Conservation (phyloP, 1,140 invertebrate genomes). For the Luehdorfia chinensis region DNA sequence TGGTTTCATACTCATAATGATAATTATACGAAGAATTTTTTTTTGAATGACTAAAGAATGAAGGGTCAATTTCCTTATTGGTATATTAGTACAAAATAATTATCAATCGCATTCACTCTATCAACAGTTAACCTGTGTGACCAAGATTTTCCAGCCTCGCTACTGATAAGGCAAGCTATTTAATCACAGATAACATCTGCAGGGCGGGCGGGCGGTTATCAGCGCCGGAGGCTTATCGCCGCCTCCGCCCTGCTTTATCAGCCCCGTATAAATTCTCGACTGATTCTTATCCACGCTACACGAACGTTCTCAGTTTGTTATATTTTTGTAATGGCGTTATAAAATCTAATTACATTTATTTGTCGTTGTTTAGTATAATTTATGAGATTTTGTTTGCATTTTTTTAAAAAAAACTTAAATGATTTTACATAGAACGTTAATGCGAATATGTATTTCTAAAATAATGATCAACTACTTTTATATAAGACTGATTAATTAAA, state of each 20-base stretch:
- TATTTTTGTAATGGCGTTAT: conserved; percentile 9
- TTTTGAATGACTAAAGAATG: no score
- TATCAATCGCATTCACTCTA: conserved; percentile 3
- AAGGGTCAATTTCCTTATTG: no score
- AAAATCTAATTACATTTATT: conserved; percentile 2
- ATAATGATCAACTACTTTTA: no score
- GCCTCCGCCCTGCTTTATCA: conserved; percentile 42
- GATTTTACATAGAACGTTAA: no score
- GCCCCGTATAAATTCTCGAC: conserved; percentile 40
- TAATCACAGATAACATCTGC: conserved; percentile 60
- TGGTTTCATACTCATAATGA: no score
- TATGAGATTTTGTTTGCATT: no score
- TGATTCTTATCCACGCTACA: conserved; percentile 39
- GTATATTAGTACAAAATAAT: no score
- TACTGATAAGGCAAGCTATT: conserved; percentile 57
- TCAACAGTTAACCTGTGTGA: conserved; percentile 29
- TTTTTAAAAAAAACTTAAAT: no score
- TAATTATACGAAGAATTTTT: no score
- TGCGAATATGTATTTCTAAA: no score
- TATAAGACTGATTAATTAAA: no score
- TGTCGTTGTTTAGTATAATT: no score
- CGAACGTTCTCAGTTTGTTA: conserved; percentile 23
- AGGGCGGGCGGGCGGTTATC: conserved; percentile 43
- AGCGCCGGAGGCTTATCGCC: conserved; percentile 36
- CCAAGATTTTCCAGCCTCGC: conserved; percentile 35